Percentiles rank a stretch among this genome's conserved stretches.
Conservation (phyloP, 2,113 vertebrate genomes). For the Cryptotis parvus region DNA sequence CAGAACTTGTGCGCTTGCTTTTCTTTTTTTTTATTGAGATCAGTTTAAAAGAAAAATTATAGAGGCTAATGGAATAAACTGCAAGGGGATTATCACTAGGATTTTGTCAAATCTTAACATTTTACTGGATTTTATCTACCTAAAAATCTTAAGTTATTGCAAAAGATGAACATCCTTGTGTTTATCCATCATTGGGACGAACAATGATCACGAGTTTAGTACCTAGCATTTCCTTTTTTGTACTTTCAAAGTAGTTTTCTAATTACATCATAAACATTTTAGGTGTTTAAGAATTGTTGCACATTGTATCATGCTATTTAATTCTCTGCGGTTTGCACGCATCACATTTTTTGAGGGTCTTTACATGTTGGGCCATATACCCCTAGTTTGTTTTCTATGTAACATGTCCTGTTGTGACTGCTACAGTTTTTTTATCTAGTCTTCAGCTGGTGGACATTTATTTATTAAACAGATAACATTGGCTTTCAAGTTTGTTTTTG, state of each 20-base stretch:
- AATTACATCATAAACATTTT: neutral
- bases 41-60: slow-evolving; percentile 40
- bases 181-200: neutral
- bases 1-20: neutral
- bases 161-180: neutral
- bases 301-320: neutral
- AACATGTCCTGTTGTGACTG: neutral
- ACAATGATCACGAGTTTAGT: slow-evolving; percentile 35
- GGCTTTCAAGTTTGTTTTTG: neutral
- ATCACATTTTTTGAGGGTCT: neutral
- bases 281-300: neutral
- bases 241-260: slow-evolving; percentile 6
- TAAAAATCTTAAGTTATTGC: slow-evolving; percentile 6
- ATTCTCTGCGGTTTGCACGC: neutral
- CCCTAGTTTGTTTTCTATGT: slow-evolving; percentile 12
- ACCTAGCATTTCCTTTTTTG: slow-evolving; percentile 45
- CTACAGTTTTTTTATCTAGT: neutral
- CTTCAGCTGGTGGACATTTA: neutral
- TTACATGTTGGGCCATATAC: neutral
- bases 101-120: slow-evolving; percentile 29
- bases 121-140: neutral
- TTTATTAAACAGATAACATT: neutral
- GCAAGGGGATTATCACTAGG: neutral
- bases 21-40: slow-evolving; percentile 34
- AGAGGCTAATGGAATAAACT: neutral